phyloP scores from a whole-genome alignment of 2,888 invertebrate genomes.

The Cataglyphis rosenhaueri region DNA sequence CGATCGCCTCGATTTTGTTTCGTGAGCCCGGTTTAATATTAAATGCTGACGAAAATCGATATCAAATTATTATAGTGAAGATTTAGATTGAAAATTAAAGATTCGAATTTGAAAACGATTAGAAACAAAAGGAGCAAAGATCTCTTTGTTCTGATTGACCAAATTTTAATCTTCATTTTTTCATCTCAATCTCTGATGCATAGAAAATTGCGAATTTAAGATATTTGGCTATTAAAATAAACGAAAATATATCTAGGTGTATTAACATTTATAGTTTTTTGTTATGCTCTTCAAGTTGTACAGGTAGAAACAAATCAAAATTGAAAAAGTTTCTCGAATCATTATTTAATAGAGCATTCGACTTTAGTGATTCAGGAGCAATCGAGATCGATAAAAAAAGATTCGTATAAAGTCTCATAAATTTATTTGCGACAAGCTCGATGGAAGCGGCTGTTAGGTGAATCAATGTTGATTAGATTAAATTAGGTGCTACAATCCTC shows the following conservation, averaged over 20 bases:
- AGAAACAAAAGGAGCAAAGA: not conserved
- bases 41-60: not conserved
- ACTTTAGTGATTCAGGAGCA: not conserved
- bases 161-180: not conserved
- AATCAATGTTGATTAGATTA: conserved; percentile 9
- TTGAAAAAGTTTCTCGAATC: not conserved
- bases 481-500: conserved; percentile 10
- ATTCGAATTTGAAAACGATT: not conserved
- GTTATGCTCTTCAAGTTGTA: not conserved
- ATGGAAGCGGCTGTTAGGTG: conserved; percentile 17
- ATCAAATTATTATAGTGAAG: not conserved
- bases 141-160: not conserved
- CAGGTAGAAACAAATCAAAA: not conserved
- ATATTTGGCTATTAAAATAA: not conserved
- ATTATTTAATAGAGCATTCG: not conserved
- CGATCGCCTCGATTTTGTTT: conserved; percentile 14
- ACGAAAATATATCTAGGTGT: not conserved
- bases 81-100: not conserved
- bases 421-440: not conserved
- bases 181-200: not conserved
- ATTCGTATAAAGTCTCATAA: not conserved
- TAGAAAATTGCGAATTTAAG: not conserved
- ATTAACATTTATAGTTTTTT: not conserved
- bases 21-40: not conserved
- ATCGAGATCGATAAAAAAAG: conserved; percentile 30